phyloP scores from a whole-genome alignment of 2,888 invertebrate genomes.

The Campaea margaritaria region DNA sequence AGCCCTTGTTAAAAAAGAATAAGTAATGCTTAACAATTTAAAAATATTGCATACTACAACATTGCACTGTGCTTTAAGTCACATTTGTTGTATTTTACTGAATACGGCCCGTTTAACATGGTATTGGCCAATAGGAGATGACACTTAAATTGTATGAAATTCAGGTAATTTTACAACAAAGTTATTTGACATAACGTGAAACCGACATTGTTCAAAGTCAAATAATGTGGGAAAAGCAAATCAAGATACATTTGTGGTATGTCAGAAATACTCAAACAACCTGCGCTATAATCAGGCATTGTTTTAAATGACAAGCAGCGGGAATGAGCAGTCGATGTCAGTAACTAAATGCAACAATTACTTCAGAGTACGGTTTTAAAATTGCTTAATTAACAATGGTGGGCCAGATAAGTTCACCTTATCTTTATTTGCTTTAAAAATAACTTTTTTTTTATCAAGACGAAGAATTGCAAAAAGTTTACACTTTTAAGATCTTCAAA shows the following conservation, averaged over 20 bases:
- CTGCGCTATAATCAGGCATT: slow-evolving; percentile 40
- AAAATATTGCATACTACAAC: no score
- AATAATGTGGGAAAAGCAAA: slow-evolving; percentile 53
- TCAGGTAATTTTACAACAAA: background rate
- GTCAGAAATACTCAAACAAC: slow-evolving; percentile 35
- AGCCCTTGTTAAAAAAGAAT: no score
- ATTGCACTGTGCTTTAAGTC: no score
- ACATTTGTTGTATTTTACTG: no score
- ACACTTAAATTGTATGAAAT: background rate
- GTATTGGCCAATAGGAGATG: no score
- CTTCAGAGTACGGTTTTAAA: background rate
- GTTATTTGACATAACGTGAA: slow-evolving; percentile 7
- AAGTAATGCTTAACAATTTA: no score
- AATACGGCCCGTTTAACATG: no score
- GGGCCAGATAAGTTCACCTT: background rate
- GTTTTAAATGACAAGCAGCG: slow-evolving; percentile 29
- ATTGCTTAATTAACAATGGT: background rate
- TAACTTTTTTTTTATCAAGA: no score
- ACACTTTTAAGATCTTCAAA: no score
- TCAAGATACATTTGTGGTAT: slow-evolving; percentile 49
- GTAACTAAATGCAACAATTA: slow-evolving; percentile 9
- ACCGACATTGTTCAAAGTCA: slow-evolving; percentile 37
- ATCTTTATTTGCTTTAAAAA: no score
- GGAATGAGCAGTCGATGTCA: slow-evolving; percentile 17
- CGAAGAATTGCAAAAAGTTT: no score